Evolutionary conservation across 2,113 vertebrate species (phyloP).

Genomic region (Hippolais icterina): DNA sequence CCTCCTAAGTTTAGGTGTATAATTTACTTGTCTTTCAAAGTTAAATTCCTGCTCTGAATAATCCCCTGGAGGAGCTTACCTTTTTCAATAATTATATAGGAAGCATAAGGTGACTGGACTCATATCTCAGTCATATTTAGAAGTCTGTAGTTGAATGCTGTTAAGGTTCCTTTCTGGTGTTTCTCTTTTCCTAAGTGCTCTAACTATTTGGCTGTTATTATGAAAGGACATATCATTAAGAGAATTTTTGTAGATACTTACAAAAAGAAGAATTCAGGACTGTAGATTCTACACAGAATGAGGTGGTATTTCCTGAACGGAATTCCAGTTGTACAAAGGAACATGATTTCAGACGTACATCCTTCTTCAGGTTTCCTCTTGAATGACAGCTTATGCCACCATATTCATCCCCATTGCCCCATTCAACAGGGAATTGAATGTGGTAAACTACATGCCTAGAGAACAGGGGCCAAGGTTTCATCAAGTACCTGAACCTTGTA

Average conservation of each 20-base stretch:
- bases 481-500: not conserved
- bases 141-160: not conserved
- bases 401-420: rapidly evolving
- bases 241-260: not conserved
- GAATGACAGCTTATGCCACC: not conserved
- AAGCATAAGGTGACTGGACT: not conserved
- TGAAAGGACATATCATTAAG: not conserved
- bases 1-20: not conserved
- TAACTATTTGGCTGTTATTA: not conserved
- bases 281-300: not conserved
- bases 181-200: not conserved
- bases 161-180: not conserved
- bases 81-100: not conserved
- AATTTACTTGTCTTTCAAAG: slow-evolving; percentile 6
- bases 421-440: rapidly evolving
- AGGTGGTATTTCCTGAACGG: not conserved
- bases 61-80: not conserved
- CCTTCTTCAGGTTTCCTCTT: not conserved
- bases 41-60: not conserved
- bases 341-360: not conserved
- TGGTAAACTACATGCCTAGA: not conserved
- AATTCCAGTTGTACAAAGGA: not conserved
- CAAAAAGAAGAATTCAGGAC: not conserved
- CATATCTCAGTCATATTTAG: not conserved
- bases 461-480: not conserved